A percentile compares a stretch with the other conserved stretches of the same genome.
These are phyloP conservation scores for Trichacis sp. DNA, from an alignment of 2,888 invertebrate genomes.

Conservation along the genomic window DNA sequence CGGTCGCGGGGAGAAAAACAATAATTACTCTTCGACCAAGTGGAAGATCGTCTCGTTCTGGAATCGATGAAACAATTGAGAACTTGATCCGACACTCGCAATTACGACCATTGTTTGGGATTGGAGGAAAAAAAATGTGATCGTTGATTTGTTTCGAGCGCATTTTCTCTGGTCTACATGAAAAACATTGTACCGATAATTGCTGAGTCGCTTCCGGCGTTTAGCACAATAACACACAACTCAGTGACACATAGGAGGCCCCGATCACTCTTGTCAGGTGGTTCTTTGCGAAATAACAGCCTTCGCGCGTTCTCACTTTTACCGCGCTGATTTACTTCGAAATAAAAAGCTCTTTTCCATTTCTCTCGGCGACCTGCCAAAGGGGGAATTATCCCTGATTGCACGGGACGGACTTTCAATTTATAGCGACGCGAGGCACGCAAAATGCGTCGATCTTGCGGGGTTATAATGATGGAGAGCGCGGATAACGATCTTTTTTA, in stretches of 20 bases:
- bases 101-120: neutral
- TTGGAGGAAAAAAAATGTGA: neutral
- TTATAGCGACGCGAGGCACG: neutral
- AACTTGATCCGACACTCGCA: constrained; percentile 14
- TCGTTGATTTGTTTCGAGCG: too few relatives aligned
- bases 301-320: constrained; percentile 18
- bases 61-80: constrained; percentile 9
- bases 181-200: constrained; percentile 15
- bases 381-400: neutral
- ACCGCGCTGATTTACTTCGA: neutral
- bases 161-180: too few relatives aligned
- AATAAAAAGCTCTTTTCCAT: constrained; percentile 18
- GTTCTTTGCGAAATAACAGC: constrained; percentile 20
- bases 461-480: too few relatives aligned
- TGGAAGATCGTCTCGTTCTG: constrained; percentile 15
- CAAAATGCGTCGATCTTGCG: neutral
- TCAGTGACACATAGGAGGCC: constrained; percentile 27
- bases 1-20: neutral
- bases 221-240: constrained; percentile 7
- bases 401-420: neutral
- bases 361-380: constrained; percentile 5
- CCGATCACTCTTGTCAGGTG: constrained; percentile 17
- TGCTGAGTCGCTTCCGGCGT: constrained; percentile 22
- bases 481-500: too few relatives aligned
- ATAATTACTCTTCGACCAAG: constrained; percentile 22